Base-by-base conservation (phyloP, 2,888 invertebrate species). In the Coenonympha glycerion region DNA sequence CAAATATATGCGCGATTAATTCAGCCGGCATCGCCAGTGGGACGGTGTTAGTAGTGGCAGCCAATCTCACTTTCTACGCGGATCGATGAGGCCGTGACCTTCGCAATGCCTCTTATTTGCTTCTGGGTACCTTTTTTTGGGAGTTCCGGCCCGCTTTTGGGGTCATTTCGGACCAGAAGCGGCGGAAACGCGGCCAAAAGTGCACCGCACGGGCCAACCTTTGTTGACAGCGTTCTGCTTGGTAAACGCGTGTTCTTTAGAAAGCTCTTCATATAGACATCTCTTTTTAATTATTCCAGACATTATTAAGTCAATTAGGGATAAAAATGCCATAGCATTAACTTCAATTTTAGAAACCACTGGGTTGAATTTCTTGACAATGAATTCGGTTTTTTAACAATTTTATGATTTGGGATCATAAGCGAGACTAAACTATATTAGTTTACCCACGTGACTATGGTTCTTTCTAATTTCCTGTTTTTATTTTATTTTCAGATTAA, bases 1-100 rank as follows among this genome's bases (percentile, higher is more conserved):
- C 88, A 87, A 88, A 88, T 88, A 80, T 88, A 88, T 88, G 88
- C 88, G 86, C 86, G 87, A 88, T 88, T 88, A 88, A 88, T 88
- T 87, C 88, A 87, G 87, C 71, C 81, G 82, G 88, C 88, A 88
- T 88, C 85, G 86, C 85, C 86, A 79, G 63, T 82, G 85, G 86
- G 78, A 83, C 85, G 84, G 87, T 87, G 87, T 87, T 85, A 87
- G 84, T 87, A 85, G 87, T 86, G 81, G 81, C 85, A 77, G 79
- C 78, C 78, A 75, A 82, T 83, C 87, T 87, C 87, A 84, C 87
- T 87, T 87, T 87, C 86, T 83, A 82, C 83, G 77, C 76, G 82
- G 85, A 86, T 87, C 87, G 87, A 87, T 87, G 83, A 70, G 84
- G 79, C 87, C 87, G 77, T 87, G 87, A 87, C 87, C 85, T 87